Conservation (phyloP, 1,140 invertebrate genomes). For the Triops cancriformis region DNA sequence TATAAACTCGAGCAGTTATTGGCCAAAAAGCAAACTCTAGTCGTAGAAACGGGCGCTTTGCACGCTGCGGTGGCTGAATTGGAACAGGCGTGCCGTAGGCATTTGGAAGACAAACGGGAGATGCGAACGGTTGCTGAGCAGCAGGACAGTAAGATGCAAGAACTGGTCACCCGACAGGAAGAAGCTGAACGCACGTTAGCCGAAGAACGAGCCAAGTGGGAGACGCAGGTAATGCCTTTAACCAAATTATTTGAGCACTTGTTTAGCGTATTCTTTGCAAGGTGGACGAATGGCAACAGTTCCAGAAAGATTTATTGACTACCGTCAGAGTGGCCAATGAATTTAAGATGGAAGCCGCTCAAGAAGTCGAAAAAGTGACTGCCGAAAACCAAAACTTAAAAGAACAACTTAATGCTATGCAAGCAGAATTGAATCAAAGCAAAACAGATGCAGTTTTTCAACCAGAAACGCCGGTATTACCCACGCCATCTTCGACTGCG, state of each 20-base stretch:
- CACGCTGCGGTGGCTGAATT: constrained; percentile 63
- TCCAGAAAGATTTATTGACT: constrained; percentile 83
- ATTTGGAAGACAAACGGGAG: constrained; percentile 65
- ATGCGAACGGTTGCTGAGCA: constrained; percentile 56
- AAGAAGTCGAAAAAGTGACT: constrained; percentile 69
- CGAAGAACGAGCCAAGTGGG: constrained; percentile 50
- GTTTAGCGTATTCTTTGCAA: constrained; percentile 35
- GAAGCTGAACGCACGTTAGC: constrained; percentile 50
- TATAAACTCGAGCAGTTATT: constrained; percentile 61
- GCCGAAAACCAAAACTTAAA: constrained; percentile 72
- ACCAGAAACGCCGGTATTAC: constrained; percentile 18
- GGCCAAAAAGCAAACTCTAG: constrained; percentile 58
- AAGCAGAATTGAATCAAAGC: constrained; percentile 46
- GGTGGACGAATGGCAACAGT: constrained; percentile 83
- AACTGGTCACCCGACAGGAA: constrained; percentile 45
- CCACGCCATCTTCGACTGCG: background rate
- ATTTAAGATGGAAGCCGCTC: constrained; percentile 77
- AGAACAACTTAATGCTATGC: constrained; percentile 54
- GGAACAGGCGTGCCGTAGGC: constrained; percentile 59
- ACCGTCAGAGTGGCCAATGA: constrained; percentile 91
- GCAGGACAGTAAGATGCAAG: constrained; percentile 54
- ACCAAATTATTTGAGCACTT: background rate
- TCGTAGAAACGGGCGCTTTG: constrained; percentile 59
- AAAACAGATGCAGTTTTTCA: background rate
- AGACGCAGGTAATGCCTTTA: constrained; percentile 44